Evolutionary conservation across 2,113 vertebrate genomes (phyloP), one percentile per base, ranked within the genome.

Genomic region (Dinomys branickii): DNA sequence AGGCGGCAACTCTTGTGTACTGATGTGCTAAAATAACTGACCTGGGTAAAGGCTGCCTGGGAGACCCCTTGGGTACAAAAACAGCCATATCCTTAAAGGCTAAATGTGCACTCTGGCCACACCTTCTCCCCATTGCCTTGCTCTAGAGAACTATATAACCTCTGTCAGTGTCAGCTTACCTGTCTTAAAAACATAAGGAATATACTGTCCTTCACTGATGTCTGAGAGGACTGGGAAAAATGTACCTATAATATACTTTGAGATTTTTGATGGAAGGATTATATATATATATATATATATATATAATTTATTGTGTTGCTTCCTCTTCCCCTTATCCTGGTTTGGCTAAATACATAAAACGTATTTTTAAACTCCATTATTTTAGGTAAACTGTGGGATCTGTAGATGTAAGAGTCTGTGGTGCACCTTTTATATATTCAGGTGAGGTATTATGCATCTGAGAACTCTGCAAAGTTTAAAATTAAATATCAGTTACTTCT

Each of bases 191-290:
- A 58, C 52, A 75, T 33, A 35, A 71, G 17, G 14, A 41, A 86
- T 90, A 84, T 85, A 56, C 20, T 69, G 3, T 3, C 14, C 47
- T 54, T 67, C 61, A 41, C 26, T 24, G 47, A 41, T 22, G 26
- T 13, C 7, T 52, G 22, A 61, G 52, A 90, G 50, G 82, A 91
- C 50, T 88, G 65, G 41, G 63, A 41, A 73, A 61, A 93, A 97
- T 82, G 83, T 61, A 77, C 3, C 47, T 73, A 92, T 22, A 69
- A 50, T 33, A 56, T 90, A 28, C 58, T 93, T 69, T 30, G 69
- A 94, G 75, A 80, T 28, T 44, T 86, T 26, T 80, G 33, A 71
- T 88, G 47, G 81, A 80, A 83, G 82, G 75, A 88, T n/a, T 28
- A 41, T 35, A 44, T 58, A 35, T 59, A 47, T 26, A 14, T 35